Conservation (phyloP, 2,113 vertebrate species). For the Motacilla alba region DNA sequence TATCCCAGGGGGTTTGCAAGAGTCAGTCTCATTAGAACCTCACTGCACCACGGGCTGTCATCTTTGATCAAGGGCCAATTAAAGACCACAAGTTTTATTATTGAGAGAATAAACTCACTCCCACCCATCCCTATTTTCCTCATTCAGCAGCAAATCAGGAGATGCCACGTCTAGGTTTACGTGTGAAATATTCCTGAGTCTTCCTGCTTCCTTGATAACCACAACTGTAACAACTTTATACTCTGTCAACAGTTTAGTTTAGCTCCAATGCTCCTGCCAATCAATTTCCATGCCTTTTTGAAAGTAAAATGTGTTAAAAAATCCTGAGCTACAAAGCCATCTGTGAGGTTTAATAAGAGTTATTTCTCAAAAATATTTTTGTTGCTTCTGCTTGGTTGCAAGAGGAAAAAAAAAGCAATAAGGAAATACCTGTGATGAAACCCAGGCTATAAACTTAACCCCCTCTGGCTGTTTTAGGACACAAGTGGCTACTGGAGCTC, state of each 20-base stretch:
- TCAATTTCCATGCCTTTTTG: background rate
- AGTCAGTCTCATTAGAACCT: background rate
- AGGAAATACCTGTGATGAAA: background rate
- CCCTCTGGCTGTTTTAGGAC: background rate
- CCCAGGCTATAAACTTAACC: background rate
- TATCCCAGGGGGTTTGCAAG: background rate
- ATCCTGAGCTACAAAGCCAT: background rate
- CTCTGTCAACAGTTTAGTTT: background rate
- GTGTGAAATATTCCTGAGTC: rapidly evolving
- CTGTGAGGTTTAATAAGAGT: background rate
- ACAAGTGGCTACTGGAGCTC: background rate
- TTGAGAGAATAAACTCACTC: background rate
- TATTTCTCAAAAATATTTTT: background rate
- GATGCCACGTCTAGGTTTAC: background rate
- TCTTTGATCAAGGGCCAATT: background rate
- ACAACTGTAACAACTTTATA: background rate
- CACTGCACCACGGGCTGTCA: background rate
- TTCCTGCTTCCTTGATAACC: background rate
- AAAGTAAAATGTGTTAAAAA: background rate
- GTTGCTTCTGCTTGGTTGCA: background rate
- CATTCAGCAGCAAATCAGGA: background rate
- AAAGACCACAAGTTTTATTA: background rate
- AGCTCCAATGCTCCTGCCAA: background rate
- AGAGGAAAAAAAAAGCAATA: background rate
- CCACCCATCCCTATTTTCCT: background rate